These are phyloP conservation scores for Wasmannia auropunctata DNA, from an alignment of 1,140 invertebrate genomes.

Conservation along the genomic window DNA sequence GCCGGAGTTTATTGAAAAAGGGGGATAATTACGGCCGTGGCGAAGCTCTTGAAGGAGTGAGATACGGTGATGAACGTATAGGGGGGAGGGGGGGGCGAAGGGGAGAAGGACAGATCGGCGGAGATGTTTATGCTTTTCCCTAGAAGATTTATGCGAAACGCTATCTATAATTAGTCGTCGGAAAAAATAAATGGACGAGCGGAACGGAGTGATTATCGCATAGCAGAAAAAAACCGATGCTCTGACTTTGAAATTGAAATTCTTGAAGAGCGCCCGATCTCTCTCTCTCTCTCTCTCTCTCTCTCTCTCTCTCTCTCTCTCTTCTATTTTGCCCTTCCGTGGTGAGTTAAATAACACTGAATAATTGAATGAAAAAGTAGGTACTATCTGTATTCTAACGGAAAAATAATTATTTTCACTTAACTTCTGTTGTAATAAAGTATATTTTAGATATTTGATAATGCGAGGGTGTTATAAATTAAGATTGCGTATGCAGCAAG, in stretches of 20 bases:
- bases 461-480: background rate
- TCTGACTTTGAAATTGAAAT: conserved; percentile 56
- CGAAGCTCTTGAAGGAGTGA: background rate
- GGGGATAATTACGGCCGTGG: conserved; percentile 48
- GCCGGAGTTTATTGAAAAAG: conserved; percentile 38
- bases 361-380: background rate
- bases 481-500: background rate
- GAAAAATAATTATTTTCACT: background rate
- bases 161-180: conserved; percentile 35
- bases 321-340: background rate
- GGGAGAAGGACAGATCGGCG: conserved; percentile 16
- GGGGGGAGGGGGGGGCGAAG: no score
- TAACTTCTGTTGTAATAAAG: background rate
- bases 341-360: background rate
- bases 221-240: conserved; percentile 32
- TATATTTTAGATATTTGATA: background rate
- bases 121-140: conserved; percentile 51
- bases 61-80: conserved; percentile 13
- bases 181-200: conserved; percentile 40
- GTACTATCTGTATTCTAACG: background rate
- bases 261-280: conserved; percentile 13
- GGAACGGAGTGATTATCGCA: conserved; percentile 20
- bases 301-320: background rate
- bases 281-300: background rate
- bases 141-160: conserved; percentile 50